phyloP scores from a whole-genome alignment of 1,140 invertebrate species.

The Drosophila miranda region DNA sequence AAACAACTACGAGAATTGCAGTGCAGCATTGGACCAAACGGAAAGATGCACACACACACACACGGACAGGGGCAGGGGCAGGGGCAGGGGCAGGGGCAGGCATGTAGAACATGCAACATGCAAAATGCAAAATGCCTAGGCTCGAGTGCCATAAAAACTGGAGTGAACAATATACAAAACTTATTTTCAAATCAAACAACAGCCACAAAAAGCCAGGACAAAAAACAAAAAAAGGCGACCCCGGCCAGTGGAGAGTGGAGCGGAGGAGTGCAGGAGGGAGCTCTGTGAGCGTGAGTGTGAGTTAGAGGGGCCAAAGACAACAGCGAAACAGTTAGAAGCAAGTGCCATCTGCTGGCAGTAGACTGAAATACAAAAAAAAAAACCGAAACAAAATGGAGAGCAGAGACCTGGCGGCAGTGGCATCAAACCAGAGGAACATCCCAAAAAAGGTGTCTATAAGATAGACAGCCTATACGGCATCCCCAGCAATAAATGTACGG shows the following conservation, averaged over 20 bases:
- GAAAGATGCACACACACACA: conserved; percentile 17
- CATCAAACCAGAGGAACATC: neutral
- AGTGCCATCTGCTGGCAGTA: conserved; percentile 34
- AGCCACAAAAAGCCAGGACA: conserved; percentile 25
- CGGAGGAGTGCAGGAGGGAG: neutral
- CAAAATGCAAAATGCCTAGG: conserved; percentile 37
- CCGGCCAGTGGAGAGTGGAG: neutral
- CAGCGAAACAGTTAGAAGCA: conserved; percentile 40
- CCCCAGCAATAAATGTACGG: too few species aligned
- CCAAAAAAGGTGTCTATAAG: neutral
- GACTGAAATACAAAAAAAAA: conserved; percentile 12
- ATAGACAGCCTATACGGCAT: too few species aligned
- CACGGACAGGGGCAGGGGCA: neutral
- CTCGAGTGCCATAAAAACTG: conserved; percentile 54
- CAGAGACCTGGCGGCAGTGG: conserved; percentile 24
- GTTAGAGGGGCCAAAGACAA: conserved; percentile 21
- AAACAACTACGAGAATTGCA: conserved; percentile 47
- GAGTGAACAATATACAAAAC: conserved; percentile 61
- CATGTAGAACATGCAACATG: conserved; percentile 36
- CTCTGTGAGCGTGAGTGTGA: too few species aligned
- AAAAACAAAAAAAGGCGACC: too few species aligned
- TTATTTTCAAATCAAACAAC: conserved; percentile 75
- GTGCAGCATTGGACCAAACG: conserved; percentile 32
- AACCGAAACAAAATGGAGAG: neutral
- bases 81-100: conserved; percentile 1